These are phyloP conservation scores for Perodicticus potto DNA, from an alignment of 2,797 vertebrate species.

Conservation along the genomic window DNA sequence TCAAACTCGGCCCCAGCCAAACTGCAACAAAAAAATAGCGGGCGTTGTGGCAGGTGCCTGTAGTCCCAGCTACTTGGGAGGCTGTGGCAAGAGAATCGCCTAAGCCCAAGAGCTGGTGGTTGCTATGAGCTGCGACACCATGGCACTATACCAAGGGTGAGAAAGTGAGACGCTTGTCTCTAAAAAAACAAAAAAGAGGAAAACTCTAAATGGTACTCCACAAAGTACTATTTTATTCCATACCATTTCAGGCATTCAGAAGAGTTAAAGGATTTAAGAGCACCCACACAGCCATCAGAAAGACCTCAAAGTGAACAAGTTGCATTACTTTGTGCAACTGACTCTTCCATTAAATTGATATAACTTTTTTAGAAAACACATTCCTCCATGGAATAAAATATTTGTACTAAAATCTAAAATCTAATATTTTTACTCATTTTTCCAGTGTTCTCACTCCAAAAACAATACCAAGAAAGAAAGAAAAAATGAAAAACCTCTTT, in stretches of 20 bases:
- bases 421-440: constrained; percentile 28
- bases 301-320: not conserved
- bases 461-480: not conserved
- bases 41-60: no score
- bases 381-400: not conserved
- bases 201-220: not conserved
- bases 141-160: no score
- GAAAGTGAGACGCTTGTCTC: no score
- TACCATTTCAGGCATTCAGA: not conserved
- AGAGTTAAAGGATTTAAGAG: not conserved
- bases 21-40: no score
- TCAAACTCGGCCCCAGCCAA: no score
- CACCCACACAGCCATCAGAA: not conserved
- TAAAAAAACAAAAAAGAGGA: not conserved
- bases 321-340: not conserved
- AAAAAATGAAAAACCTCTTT: not conserved
- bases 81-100: no score
- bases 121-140: no score
- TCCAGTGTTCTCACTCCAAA: not conserved
- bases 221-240: not conserved
- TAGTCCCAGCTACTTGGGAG: no score
- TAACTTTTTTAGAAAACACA: constrained; percentile 17
- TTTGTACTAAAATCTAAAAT: not conserved
- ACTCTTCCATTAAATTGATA: not conserved
- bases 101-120: no score